phyloP scores from a whole-genome alignment of 2,888 invertebrate genomes.

The Schizaphis graminum region DNA sequence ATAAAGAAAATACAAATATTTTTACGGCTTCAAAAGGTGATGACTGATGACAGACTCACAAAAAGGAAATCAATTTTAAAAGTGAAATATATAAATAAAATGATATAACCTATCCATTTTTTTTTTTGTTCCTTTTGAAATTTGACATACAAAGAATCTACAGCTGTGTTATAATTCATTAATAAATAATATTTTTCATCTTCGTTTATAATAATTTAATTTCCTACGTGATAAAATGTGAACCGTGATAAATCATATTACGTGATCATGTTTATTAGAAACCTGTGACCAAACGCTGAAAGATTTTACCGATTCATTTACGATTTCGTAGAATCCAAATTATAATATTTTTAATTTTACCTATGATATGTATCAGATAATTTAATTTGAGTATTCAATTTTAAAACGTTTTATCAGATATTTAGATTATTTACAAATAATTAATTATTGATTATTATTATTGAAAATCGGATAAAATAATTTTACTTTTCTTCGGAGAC shows the following conservation, averaged over 20 bases:
- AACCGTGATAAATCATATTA: slow-evolving; percentile 15
- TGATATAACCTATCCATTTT: not conserved
- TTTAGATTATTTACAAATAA: not conserved
- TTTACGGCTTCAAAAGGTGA: no score
- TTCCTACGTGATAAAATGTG: slow-evolving; percentile 12
- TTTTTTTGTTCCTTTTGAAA: not conserved
- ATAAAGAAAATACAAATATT: no score
- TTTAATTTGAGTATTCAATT: not conserved
- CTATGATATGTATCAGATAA: not conserved
- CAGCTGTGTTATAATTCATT: not conserved
- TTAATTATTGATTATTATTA: not conserved
- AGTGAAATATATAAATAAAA: no score
- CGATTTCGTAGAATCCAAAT: not conserved
- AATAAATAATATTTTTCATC: not conserved
- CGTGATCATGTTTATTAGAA: not conserved
- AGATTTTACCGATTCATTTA: not conserved
- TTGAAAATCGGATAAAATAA: not conserved
- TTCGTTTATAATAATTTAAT: not conserved
- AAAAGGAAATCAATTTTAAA: no score
- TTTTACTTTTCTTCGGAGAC: not conserved
- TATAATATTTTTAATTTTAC: not conserved
- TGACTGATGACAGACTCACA: no score
- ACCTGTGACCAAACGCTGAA: not conserved
- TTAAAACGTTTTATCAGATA: not conserved
- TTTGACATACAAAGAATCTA: not conserved